Conservation (phyloP, 2,888 invertebrate genomes). For the Eristalinus aeneus region DNA sequence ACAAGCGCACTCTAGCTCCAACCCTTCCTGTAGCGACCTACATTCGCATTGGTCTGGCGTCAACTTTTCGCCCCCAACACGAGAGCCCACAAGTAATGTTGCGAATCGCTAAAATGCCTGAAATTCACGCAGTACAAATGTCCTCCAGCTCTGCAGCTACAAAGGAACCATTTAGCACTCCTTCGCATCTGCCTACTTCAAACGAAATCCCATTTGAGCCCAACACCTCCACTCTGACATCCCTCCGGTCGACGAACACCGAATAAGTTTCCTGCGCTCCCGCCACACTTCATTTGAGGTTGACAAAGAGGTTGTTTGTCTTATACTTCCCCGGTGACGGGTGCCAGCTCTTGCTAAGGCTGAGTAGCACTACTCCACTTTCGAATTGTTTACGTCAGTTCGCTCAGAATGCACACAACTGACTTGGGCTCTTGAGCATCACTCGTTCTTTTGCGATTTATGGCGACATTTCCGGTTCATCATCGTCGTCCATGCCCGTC, state of each 20-base stretch:
- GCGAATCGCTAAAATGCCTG: conserved; percentile 23
- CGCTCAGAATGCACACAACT: not conserved
- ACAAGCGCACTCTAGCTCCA: not conserved
- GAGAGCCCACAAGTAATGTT: conserved; percentile 10
- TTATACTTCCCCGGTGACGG: not conserved
- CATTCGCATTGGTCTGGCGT: not conserved
- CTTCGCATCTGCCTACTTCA: not conserved
- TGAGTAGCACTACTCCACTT: conserved; percentile 11
- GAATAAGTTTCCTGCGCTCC: conserved; percentile 18
- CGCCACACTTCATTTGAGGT: conserved; percentile 57
- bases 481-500: conserved; percentile 4
- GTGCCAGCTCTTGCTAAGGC: not conserved
- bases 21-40: not conserved
- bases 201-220: not conserved
- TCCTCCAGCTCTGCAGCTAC: conserved; percentile 1
- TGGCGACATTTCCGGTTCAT: conserved; percentile 63
- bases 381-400: conserved; percentile 33
- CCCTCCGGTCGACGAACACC: conserved; percentile 5
- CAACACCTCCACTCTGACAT: not conserved
- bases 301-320: conserved; percentile 43
- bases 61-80: conserved; percentile 2
- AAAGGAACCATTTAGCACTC: conserved; percentile 25
- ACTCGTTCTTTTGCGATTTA: conserved; percentile 42
- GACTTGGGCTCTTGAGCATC: conserved; percentile 19
- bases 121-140: conserved; percentile 19